Evolutionary conservation across 2,113 vertebrate genomes (phyloP).

Genomic region (Andinoacara biseriatus): DNA sequence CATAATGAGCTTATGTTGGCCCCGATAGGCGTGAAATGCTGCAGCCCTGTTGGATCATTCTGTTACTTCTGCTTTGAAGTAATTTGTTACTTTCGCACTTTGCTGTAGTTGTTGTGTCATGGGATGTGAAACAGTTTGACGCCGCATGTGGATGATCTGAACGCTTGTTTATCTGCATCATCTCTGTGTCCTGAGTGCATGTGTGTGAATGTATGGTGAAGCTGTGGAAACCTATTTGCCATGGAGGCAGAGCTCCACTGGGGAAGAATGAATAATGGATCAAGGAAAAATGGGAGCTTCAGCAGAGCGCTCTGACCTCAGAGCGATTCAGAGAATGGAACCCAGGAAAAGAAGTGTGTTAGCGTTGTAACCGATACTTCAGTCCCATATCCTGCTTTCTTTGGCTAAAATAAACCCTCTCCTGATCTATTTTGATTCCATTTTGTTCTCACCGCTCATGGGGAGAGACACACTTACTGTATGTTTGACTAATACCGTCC

Average conservation of each 20-base stretch:
- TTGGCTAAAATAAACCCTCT: conserved; percentile 71
- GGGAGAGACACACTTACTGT: conserved; percentile 65
- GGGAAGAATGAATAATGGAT: conserved; percentile 80
- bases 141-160: background rate
- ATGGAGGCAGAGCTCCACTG: conserved; percentile 64
- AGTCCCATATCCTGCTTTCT: conserved; percentile 60
- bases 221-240: conserved; percentile 72
- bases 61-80: conserved; percentile 52
- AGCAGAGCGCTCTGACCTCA: conserved; percentile 65
- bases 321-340: conserved; percentile 59
- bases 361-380: conserved; percentile 60
- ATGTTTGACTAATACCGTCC: conserved; percentile 58
- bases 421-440: conserved; percentile 66
- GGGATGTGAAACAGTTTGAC: conserved; percentile 20
- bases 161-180: conserved; percentile 9
- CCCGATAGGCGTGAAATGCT: conserved; percentile 59
- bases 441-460: conserved; percentile 55
- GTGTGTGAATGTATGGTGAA: conserved; percentile 28
- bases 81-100: conserved; percentile 42
- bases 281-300: conserved; percentile 75
- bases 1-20: conserved; percentile 68
- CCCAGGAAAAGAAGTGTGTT: conserved; percentile 57
- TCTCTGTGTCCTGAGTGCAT: conserved; percentile 32
- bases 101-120: conserved; percentile 27
- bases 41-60: conserved; percentile 52